A percentile compares a stretch with the other conserved stretches of the same genome.
These are phyloP conservation scores for Azemiops feae DNA, from an alignment of 2,113 vertebrate species.

Conservation along the genomic window DNA sequence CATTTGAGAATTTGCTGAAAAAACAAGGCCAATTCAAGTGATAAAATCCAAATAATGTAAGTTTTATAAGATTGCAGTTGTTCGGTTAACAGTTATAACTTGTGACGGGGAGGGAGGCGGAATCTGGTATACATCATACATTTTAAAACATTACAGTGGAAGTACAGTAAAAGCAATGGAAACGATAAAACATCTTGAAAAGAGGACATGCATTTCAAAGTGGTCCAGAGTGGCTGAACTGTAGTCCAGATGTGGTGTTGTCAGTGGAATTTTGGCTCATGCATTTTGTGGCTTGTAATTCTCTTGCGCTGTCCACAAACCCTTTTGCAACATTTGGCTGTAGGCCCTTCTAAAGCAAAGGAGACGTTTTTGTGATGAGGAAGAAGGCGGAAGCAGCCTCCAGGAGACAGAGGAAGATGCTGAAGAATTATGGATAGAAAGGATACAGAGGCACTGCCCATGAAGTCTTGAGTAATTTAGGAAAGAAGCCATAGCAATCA, in stretches of 20 bases:
- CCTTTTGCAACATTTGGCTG: background rate
- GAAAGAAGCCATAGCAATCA: background rate
- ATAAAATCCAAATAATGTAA: background rate
- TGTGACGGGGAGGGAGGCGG: background rate
- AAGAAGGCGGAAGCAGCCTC: background rate
- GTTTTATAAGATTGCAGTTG: background rate
- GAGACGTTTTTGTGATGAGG: background rate
- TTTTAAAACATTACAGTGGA: background rate
- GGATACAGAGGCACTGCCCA: background rate
- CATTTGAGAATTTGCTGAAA: background rate
- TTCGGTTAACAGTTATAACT: background rate
- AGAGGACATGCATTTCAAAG: background rate
- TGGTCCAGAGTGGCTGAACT: background rate
- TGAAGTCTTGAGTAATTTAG: background rate
- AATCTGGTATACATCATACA: background rate
- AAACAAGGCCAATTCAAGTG: background rate
- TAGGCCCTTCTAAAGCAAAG: background rate
- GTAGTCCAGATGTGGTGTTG: too few relatives aligned
- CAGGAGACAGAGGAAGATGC: background rate
- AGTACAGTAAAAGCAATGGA: constrained; percentile 3
- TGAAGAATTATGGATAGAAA: background rate
- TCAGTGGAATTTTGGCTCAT: background rate
- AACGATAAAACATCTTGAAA: background rate
- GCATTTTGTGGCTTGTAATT: background rate
- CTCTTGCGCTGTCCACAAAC: background rate